Evolutionary conservation across 2,888 invertebrate species (phyloP).

Genomic region (Cyclophora punctaria): DNA sequence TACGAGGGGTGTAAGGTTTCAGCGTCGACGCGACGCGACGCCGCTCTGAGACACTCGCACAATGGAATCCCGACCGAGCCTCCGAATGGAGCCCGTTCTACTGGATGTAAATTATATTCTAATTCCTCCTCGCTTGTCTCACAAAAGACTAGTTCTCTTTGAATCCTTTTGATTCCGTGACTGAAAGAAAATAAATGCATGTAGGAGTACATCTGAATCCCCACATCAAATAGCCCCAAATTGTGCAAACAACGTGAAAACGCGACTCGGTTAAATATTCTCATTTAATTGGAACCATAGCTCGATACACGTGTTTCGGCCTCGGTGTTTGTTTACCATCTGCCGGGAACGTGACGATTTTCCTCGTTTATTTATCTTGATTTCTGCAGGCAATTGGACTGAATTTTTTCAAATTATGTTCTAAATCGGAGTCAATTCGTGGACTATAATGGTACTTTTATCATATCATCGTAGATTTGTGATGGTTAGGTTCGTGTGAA

Average conservation of each 20-base stretch:
- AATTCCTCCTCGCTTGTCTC: conserved; percentile 11
- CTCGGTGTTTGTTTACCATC: conserved; percentile 17
- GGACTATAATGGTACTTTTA: too few relatives aligned
- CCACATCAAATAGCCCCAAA: conserved; percentile 3
- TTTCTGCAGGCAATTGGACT: conserved; percentile 5
- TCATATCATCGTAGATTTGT: conserved; percentile 29
- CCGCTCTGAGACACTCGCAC: conserved; percentile 31
- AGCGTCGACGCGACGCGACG: conserved; percentile 23
- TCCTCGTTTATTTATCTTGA: conserved; percentile 20
- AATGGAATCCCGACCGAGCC: conserved; percentile 33
- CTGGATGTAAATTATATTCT: conserved; percentile 43
- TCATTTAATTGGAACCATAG: conserved; percentile 12
- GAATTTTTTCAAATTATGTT: conserved; percentile 9
- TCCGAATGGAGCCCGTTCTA: conserved; percentile 31
- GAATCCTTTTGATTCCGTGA: conserved; percentile 1
- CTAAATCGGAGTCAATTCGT: conserved; percentile 1
- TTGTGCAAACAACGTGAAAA: conserved; percentile 10
- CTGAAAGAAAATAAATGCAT: neutral
- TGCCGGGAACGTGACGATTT: conserved; percentile 22
- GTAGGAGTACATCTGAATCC: neutral
- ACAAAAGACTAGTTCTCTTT: neutral
- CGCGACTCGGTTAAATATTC: conserved; percentile 6
- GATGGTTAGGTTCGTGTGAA: conserved; percentile 38
- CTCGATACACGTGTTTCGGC: conserved; percentile 15
- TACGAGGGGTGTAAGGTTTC: conserved; percentile 55